phyloP scores from a whole-genome alignment of 1,140 invertebrate genomes.

The Drosophila athabasca region DNA sequence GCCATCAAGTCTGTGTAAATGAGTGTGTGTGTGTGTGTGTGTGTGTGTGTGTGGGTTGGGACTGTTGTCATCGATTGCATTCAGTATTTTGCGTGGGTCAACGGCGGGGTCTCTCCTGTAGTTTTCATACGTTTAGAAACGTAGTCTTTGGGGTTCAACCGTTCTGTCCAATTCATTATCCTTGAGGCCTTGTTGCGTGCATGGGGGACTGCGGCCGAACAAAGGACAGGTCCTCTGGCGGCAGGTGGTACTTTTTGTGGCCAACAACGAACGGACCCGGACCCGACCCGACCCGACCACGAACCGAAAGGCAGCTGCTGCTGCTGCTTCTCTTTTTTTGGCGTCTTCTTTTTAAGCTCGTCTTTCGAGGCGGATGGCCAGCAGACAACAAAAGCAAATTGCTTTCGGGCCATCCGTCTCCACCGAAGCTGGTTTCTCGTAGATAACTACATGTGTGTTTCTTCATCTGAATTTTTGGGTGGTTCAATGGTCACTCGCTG shows the following conservation, averaged over 20 bases:
- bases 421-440: constrained; percentile 64
- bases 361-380: constrained; percentile 48
- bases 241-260: constrained; percentile 80
- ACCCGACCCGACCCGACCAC: constrained; percentile 3
- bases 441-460: constrained; percentile 21
- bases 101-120: constrained; percentile 10
- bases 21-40: constrained; percentile 18
- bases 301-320: constrained; percentile 43
- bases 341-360: constrained; percentile 66
- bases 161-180: constrained; percentile 14
- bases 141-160: background rate
- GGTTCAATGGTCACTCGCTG: constrained; percentile 25
- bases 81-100: constrained; percentile 58
- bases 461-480: constrained; percentile 39
- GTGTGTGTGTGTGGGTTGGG: constrained; percentile 45
- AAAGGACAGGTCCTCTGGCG: constrained; percentile 42
- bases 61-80: constrained; percentile 63
- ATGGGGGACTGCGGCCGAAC: constrained; percentile 41
- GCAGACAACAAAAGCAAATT: constrained; percentile 67
- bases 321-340: constrained; percentile 53
- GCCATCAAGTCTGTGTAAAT: constrained; percentile 3
- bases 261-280: constrained; percentile 51
- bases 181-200: constrained; percentile 23
- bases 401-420: constrained; percentile 35
- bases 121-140: background rate